phyloP scores from a whole-genome alignment of 2,888 invertebrate genomes.

The Drosophila birchii region DNA sequence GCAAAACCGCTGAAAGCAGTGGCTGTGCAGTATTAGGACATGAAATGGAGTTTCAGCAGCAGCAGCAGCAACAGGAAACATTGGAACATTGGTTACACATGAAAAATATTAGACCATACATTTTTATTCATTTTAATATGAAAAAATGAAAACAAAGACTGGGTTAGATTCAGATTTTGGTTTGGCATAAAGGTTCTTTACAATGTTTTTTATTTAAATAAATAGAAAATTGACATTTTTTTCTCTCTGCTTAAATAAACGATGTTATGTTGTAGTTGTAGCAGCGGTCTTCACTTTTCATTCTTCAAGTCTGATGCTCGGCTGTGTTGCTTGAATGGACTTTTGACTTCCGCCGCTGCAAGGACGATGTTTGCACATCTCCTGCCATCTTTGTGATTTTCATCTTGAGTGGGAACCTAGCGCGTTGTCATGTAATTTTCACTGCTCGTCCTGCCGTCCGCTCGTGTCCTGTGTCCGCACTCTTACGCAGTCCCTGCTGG shows the following conservation, averaged over 20 bases:
- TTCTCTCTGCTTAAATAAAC: background rate
- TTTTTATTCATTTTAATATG: background rate
- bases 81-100: slow-evolving; percentile 19
- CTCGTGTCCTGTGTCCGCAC: slow-evolving; percentile 32
- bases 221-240: background rate
- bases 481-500: slow-evolving; percentile 19
- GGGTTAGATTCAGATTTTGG: background rate
- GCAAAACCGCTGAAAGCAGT: slow-evolving; percentile 52
- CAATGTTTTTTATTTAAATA: background rate
- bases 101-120: background rate
- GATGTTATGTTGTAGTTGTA: background rate
- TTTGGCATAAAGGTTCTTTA: background rate
- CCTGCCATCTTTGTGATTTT: slow-evolving; percentile 35
- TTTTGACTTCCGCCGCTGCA: slow-evolving; percentile 63
- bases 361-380: slow-evolving; percentile 45
- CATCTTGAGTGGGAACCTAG: slow-evolving; percentile 47
- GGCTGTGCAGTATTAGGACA: slow-evolving; percentile 12
- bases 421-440: slow-evolving; percentile 73
- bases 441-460: slow-evolving; percentile 29
- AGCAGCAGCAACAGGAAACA: slow-evolving; percentile 29
- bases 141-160: accelerated
- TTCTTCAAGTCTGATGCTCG: slow-evolving; percentile 24
- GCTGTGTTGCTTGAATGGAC: slow-evolving; percentile 52
- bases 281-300: slow-evolving; percentile 6
- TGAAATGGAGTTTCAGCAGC: slow-evolving; percentile 28